Evolutionary conservation across 2,888 invertebrate species (phyloP), one percentile per base, ranked within the genome.

Genomic region (Horisme vitalbata): DNA sequence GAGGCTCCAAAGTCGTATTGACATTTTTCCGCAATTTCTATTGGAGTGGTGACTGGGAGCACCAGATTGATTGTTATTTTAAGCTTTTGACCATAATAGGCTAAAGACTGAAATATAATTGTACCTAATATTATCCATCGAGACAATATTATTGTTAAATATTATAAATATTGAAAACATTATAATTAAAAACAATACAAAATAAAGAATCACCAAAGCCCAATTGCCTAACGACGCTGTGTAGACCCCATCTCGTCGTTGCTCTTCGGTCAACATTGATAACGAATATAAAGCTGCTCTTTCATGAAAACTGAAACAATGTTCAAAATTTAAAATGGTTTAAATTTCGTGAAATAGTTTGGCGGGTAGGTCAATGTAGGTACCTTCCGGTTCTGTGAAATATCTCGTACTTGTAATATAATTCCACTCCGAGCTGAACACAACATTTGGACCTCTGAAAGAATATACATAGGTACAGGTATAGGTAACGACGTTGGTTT

Each of bases 141-240:
- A n/a, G n/a, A n/a, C n/a, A n/a, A n/a, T n/a, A n/a, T n/a, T n/a
- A n/a, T n/a, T n/a, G n/a, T n/a, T n/a, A n/a, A n/a, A n/a, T n/a
- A n/a, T n/a, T n/a, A n/a, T n/a, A n/a, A n/a, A n/a, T n/a, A n/a
- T n/a, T n/a, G n/a, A n/a, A n/a, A n/a, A n/a, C n/a, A n/a, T n/a
- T n/a, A n/a, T n/a, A n/a, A n/a, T n/a, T n/a, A n/a, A n/a, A n/a
- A n/a, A n/a, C n/a, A n/a, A n/a, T n/a, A n/a, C n/a, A n/a, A n/a
- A n/a, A n/a, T n/a, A n/a, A 1, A n/a, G 3, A 23, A 23, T 10
- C 53, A 79, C 82, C 75, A 95, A 91, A 0, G 97, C 97, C 85
- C 97, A 98, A 77, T 98, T 98, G 2, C 98, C 98, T 38, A 96
- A 89, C 2, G 96, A 97, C 0, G 97, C 97, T 3, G 97, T 95